Conservation (phyloP, 1,140 invertebrate genomes). For the Drosophila saltans region DNA sequence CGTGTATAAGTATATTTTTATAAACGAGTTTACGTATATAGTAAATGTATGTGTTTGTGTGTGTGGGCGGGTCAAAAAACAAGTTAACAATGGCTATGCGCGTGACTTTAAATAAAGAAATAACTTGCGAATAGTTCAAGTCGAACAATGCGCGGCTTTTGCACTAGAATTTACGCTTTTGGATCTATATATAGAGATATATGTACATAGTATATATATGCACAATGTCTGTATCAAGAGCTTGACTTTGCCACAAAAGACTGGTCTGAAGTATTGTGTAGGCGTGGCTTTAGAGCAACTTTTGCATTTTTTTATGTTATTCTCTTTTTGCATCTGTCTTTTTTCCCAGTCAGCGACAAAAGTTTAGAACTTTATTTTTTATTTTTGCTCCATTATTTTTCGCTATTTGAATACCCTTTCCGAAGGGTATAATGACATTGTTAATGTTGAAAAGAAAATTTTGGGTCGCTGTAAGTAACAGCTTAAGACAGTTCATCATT, state of each 20-base stretch:
- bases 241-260: constrained; percentile 26
- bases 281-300: constrained; percentile 43
- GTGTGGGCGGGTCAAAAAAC: constrained; percentile 49
- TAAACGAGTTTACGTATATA: neutral
- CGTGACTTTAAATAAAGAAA: constrained; percentile 79
- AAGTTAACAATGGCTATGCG: constrained; percentile 48
- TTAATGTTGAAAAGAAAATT: no score
- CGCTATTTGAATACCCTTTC: neutral
- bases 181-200: neutral
- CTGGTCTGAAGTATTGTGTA: constrained; percentile 31
- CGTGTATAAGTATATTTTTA: constrained; percentile 35
- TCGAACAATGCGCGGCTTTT: constrained; percentile 74
- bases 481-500: no score
- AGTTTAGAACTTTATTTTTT: constrained; percentile 68
- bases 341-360: constrained; percentile 54
- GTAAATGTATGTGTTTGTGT: constrained; percentile 4
- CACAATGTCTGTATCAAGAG: constrained; percentile 36
- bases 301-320: constrained; percentile 57
- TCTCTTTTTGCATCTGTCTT: constrained; percentile 6
- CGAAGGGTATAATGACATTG: neutral
- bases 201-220: constrained; percentile 2
- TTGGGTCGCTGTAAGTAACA: no score
- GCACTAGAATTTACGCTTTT: constrained; percentile 63
- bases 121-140: constrained; percentile 72
- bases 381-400: constrained; percentile 29